Evolutionary conservation across 92 coral and sea anemone genomes (phyloP), one percentile per base, ranked within the genome.

Genomic region (Parazoanthus swiftii): DNA sequence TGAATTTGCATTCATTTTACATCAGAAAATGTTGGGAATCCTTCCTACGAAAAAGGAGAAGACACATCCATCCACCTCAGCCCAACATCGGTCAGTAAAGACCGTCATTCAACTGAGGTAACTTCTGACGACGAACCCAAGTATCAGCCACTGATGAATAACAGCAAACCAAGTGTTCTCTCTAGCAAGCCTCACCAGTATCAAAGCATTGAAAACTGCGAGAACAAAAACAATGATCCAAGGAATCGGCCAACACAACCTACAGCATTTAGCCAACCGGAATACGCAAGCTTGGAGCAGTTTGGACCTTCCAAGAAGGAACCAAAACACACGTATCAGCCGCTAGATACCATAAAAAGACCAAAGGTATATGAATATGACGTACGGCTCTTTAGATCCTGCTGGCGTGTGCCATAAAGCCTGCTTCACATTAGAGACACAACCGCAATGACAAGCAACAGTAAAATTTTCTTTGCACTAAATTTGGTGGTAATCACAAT

Each of bases 1-100:
- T 54, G 20, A 54, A 11, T 54, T 54, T 54, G 59, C 3, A 54
- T 54, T 54, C 20, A 13, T 54, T 54, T 54, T 54, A 15, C 59
- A 2, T 54, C 50, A 77, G 81, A 10, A 8, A n/a, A 77, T 44
- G 18, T 23, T 7, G 63, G 56, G 29, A 44, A 44, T 77, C 58
- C 81, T 23, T 43, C 59, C 4, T 77, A 77, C 37, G 63, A 77
- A 77, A 77, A 5, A 77, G 81, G 81, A 77, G 81, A 77, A 46
- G 63, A 77, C 81, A 46, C 59, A 8, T 77, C 81, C 21, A 6
- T 46, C 23, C 81, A 21, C 5, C 21, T 77, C 65, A 77, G 37
- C 6, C 65, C 81, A 4, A 50, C 21, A 35, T 63, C 7, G 70
- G 6, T 13, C 16, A 44, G 35, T 54, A 77, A n/a, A 23, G 81